phyloP scores from a whole-genome alignment of 1,140 invertebrate species.

The Battus philenor region DNA sequence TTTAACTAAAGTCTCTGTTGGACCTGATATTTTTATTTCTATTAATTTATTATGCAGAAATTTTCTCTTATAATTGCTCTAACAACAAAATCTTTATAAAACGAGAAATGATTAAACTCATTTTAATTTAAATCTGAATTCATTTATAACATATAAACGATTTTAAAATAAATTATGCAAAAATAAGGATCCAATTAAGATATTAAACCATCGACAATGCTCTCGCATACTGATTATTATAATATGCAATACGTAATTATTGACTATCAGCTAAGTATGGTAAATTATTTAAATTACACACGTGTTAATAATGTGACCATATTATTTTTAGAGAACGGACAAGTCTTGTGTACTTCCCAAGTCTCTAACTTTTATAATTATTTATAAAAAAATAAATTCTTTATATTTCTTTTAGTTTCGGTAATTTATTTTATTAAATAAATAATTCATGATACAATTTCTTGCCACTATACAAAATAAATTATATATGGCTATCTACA shows the following conservation, averaged over 20 bases:
- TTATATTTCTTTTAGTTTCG: background rate
- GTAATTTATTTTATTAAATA: background rate
- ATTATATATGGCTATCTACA: too few relatives aligned
- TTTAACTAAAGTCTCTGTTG: too few relatives aligned
- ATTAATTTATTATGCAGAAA: too few relatives aligned
- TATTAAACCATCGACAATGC: slow-evolving; percentile 4
- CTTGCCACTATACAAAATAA: too few relatives aligned
- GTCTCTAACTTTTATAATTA: too few relatives aligned
- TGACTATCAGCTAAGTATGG: slow-evolving; percentile 7
- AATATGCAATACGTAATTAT: slow-evolving; percentile 1
- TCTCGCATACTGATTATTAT: slow-evolving; percentile 14
- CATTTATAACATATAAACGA: too few relatives aligned
- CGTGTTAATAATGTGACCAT: slow-evolving; percentile 9
- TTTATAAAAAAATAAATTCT: background rate
- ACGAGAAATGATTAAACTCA: too few relatives aligned
- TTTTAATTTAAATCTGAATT: too few relatives aligned
- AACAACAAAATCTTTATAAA: too few relatives aligned
- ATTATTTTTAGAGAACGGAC: background rate
- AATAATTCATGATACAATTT: too few relatives aligned
- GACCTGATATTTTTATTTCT: too few relatives aligned
- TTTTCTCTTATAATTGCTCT: too few relatives aligned
- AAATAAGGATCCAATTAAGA: slow-evolving; percentile 6
- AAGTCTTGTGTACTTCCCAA: background rate
- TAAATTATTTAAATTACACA: slow-evolving; percentile 17
- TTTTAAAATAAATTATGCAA: slow-evolving; percentile 5